Conservation (phyloP, 2,113 vertebrate genomes). For the Tachuris rubrigastra region DNA sequence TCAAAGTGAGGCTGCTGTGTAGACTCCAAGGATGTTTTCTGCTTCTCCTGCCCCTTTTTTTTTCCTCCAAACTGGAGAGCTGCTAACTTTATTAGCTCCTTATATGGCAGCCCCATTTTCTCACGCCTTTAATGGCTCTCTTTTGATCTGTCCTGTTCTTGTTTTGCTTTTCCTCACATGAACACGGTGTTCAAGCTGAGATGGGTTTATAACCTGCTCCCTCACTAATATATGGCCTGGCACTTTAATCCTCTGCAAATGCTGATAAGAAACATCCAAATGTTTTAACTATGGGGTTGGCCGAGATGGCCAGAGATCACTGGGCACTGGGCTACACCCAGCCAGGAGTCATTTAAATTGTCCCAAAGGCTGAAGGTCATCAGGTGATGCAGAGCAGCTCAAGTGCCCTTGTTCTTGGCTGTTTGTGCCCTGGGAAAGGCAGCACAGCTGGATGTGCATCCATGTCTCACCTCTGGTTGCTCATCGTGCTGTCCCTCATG, state of each 20-base stretch:
- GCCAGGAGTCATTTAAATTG: not conserved
- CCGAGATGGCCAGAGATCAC: not conserved
- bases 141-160: conserved; percentile 22
- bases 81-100: conserved; percentile 44
- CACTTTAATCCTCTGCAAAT: not conserved
- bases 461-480: rapidly evolving
- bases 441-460: rapidly evolving
- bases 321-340: not conserved
- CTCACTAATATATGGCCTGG: not conserved
- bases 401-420: not conserved
- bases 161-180: not conserved
- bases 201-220: conserved; percentile 18
- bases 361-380: not conserved
- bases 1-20: not conserved
- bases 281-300: not conserved
- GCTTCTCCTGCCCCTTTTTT: not conserved
- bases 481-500: rapidly evolving
- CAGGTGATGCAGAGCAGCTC: not conserved
- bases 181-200: not conserved
- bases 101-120: conserved; percentile 41
- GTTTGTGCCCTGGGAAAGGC: not conserved
- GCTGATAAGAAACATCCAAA: not conserved
- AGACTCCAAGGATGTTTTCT: not conserved
- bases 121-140: conserved; percentile 43
- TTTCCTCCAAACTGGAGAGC: not conserved